Conservation (phyloP, 2,113 vertebrate genomes). For the Pteruthius melanotis region DNA sequence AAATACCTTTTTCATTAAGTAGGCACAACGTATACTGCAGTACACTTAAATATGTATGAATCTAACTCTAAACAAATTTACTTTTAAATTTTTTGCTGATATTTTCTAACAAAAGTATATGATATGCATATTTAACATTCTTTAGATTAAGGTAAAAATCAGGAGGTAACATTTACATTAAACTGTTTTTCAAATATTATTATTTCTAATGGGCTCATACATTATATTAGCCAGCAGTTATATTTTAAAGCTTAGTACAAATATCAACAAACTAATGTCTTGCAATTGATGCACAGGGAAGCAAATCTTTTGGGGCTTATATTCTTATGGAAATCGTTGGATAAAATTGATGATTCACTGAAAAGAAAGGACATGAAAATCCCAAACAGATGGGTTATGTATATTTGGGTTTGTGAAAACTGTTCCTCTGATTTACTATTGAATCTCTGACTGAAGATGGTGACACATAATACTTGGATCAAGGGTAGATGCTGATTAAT, state of each 20-base stretch:
- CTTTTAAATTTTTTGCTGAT: not conserved
- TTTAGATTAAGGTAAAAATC: not conserved
- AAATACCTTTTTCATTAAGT: not conserved
- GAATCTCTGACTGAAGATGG: not conserved
- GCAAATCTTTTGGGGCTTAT: not conserved
- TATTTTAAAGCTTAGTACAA: not conserved
- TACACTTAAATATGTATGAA: constrained; percentile 12
- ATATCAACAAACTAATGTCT: not conserved
- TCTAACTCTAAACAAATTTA: not conserved
- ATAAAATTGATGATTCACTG: not conserved
- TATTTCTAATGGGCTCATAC: not conserved
- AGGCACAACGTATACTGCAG: not conserved
- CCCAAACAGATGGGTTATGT: not conserved
- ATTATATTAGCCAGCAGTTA: not conserved
- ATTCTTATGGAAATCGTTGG: not conserved
- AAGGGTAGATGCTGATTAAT: not conserved
- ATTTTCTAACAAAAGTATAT: not conserved
- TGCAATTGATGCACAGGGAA: not conserved
- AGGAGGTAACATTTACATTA: not conserved
- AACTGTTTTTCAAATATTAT: not conserved
- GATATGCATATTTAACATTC: not conserved
- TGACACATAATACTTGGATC: not conserved
- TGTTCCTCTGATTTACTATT: not conserved
- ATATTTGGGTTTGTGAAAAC: not conserved
- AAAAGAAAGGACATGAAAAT: not conserved